Conservation (phyloP, 23 tunicate genomes). For the Botrylloides violaceus region DNA sequence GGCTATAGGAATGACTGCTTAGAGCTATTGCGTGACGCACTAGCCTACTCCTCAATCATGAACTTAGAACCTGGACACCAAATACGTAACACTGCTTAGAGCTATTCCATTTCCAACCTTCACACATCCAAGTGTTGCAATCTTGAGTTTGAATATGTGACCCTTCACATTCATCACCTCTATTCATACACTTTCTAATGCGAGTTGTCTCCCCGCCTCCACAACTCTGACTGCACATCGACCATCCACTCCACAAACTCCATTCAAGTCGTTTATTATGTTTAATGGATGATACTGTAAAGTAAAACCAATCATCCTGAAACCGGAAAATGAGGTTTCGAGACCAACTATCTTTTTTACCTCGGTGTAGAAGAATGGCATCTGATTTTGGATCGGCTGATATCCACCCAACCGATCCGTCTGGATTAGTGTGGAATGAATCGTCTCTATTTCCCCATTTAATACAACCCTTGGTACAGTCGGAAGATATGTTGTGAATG, state of each 20-base stretch:
- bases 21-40: no score
- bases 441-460: constrained; percentile 75
- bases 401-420: constrained; percentile 63
- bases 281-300: constrained; percentile 21
- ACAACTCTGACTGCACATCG: constrained; percentile 71
- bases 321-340: neutral
- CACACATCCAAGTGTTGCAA: constrained; percentile 53
- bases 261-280: constrained; percentile 15
- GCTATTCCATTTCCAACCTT: constrained; percentile 29
- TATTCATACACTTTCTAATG: constrained; percentile 42
- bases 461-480: constrained; percentile 36
- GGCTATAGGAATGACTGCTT: neutral
- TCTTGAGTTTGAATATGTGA: neutral
- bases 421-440: constrained; percentile 48
- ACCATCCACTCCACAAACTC: constrained; percentile 89
- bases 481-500: neutral
- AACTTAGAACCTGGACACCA: neutral
- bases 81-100: no score
- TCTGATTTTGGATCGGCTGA: constrained; percentile 30
- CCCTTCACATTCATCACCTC: constrained; percentile 5
- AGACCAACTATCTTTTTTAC: neutral
- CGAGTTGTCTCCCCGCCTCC: constrained; percentile 49
- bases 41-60: no score
- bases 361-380: constrained; percentile 29
- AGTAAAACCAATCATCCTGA: no score